Percentiles rank a stretch among this genome's conserved stretches.
These are phyloP conservation scores for Lacerta bilineata DNA, from an alignment of 2,797 vertebrate genomes.

Conservation along the genomic window DNA sequence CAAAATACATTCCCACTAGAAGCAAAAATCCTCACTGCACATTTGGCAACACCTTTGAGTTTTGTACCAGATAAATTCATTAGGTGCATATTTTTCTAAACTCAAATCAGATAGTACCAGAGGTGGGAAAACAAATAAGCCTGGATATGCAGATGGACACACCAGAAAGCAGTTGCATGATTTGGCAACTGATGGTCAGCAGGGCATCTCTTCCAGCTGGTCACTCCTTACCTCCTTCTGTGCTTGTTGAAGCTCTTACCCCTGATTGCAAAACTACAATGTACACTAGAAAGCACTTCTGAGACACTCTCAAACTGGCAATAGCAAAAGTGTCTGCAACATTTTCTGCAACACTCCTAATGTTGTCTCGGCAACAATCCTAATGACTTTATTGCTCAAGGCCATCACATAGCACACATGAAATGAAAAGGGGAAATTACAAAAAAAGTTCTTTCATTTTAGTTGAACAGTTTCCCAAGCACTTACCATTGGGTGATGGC, in stretches of 20 bases:
- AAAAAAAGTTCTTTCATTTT: neutral
- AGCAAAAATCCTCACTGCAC: neutral
- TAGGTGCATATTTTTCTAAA: neutral
- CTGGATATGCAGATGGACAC: neutral
- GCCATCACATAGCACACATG: neutral
- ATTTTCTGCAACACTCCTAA: neutral
- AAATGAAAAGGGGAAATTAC: neutral
- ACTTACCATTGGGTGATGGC: neutral
- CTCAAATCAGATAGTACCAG: neutral
- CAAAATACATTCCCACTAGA: neutral
- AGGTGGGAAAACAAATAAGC: neutral
- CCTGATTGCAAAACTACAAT: conserved; percentile 14
- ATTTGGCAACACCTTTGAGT: neutral
- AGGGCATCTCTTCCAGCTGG: neutral
- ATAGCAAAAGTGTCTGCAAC: neutral
- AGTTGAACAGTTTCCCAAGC: neutral
- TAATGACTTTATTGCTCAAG: neutral
- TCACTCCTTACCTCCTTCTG: neutral
- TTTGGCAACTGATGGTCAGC: neutral
- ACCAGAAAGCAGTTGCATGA: neutral
- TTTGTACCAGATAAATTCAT: neutral
- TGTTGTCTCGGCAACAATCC: neutral
- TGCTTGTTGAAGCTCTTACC: neutral
- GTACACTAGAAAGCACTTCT: neutral
- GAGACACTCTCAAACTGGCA: neutral